Evolutionary conservation across 1,140 invertebrate species (phyloP), one percentile per base, ranked within the genome.

Genomic region (Macrocentrus cingulum): DNA sequence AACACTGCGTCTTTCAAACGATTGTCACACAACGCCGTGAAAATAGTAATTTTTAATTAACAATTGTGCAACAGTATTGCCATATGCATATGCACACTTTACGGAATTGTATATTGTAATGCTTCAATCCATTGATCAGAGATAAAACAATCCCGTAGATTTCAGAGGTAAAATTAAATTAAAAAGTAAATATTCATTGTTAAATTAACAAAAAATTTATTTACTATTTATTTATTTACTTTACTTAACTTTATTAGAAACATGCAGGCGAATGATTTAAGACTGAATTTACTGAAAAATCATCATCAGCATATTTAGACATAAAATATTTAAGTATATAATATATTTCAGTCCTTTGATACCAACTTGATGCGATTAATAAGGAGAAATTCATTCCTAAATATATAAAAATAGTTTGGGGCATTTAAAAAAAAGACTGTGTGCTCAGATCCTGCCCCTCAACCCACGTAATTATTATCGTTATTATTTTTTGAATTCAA

Each of bases 201-300:
- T n/a, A n/a, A 44, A 54, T 23, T 36, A 23, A 36, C 2, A 48
- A 45, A 2, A 7, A 46, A 36, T 37, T 50, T 42, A 32, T 42
- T 39, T 50, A n/a, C n/a, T n/a, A n/a, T n/a, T n/a, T n/a, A n/a
- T n/a, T n/a, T n/a, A n/a, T n/a, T n/a, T n/a, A n/a, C n/a, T n/a
- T n/a, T n/a, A n/a, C n/a, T n/a, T n/a, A n/a, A n/a, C n/a, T n/a
- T n/a, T n/a, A n/a, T 71, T 61, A 74, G 74, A 63, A 66, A 76
- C 72, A 63, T 74, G 72, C 58, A 59, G 75, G 68, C 65, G 63
- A 77, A 76, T 76, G 53, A 65, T 75, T 75, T 76, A 76, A 77
- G 75, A 77, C 75, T 77, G 75, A 77, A 73, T 74, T 76, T 69
- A 71, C 76, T 74, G 73, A 53, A 62, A 65, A 63, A 66, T 66